These are phyloP conservation scores for Ochropleura leucogaster DNA, from an alignment of 2,888 invertebrate genomes.

Conservation along the genomic window DNA sequence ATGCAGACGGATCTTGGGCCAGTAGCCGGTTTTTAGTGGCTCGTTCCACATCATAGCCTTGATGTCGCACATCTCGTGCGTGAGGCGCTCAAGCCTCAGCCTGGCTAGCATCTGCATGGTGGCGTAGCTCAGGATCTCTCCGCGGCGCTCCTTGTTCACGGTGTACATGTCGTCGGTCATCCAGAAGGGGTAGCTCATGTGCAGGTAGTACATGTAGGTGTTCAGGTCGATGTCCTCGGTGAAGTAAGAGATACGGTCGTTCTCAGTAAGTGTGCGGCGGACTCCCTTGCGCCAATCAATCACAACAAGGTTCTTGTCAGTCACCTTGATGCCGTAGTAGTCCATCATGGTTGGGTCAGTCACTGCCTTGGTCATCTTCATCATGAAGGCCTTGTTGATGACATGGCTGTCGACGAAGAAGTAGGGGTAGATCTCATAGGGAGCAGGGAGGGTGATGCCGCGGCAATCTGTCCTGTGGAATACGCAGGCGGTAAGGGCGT, in stretches of 20 bases:
- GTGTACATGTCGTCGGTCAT: conserved; percentile 90
- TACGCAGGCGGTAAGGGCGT: conserved; percentile 92
- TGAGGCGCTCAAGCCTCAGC: conserved; percentile 86
- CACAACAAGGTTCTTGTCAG: conserved; percentile 91
- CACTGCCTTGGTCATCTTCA: conserved; percentile 91
- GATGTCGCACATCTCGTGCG: conserved; percentile 87
- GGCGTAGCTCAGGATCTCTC: conserved; percentile 91
- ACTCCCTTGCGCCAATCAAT: conserved; percentile 93
- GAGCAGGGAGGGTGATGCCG: conserved; percentile 92
- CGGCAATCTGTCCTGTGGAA: conserved; percentile 92
- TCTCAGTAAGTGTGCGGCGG: conserved; percentile 90
- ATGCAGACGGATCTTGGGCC: conserved; percentile 90
- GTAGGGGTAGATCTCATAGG: conserved; percentile 95
- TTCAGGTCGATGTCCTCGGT: conserved; percentile 95
- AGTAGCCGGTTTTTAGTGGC: conserved; percentile 88
- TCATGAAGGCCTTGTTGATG: conserved; percentile 92
- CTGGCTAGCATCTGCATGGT: conserved; percentile 92
- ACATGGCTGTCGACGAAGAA: conserved; percentile 94
- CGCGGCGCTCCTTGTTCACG: conserved; percentile 87
- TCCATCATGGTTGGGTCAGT: conserved; percentile 88
- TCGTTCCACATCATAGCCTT: conserved; percentile 86
- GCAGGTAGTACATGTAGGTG: conserved; percentile 92
- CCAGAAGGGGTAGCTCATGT: conserved; percentile 93
- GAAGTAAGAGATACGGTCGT: conserved; percentile 93
- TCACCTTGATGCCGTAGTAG: conserved; percentile 87